A percentile compares a stretch with the other conserved stretches of the same genome.
Evolutionary conservation across 2,888 invertebrate species (phyloP).

Genomic region (Meiosimyza decipiens): DNA sequence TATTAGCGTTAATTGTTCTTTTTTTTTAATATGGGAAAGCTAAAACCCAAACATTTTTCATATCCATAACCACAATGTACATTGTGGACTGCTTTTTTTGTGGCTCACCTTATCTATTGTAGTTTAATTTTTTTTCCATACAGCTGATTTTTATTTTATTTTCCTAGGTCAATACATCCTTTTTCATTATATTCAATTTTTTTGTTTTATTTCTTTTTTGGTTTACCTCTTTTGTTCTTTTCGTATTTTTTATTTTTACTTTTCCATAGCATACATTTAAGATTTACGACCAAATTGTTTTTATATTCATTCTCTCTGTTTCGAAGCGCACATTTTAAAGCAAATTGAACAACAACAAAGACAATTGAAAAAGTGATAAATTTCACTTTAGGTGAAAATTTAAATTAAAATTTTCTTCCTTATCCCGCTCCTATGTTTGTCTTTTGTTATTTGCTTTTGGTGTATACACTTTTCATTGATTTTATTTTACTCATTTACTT

Average conservation of each 20-base stretch:
- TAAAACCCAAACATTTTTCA: too few species aligned
- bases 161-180: neutral
- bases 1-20: too few species aligned
- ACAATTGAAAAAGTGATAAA: conserved; percentile 28
- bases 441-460: too few species aligned
- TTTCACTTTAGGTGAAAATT: conserved; percentile 34
- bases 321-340: neutral
- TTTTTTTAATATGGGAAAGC: too few species aligned
- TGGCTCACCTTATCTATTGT: neutral
- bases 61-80: too few species aligned
- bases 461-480: too few species aligned
- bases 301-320: conserved; percentile 7
- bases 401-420: conserved; percentile 16
- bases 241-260: neutral
- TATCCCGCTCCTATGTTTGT: neutral
- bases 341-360: neutral
- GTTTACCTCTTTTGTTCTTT: neutral
- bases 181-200: neutral
- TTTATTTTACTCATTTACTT: neutral
- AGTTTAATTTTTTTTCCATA: neutral
- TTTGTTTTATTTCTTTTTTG: neutral
- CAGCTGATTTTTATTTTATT: neutral
- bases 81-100: too few species aligned
- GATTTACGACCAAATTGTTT: conserved; percentile 10
- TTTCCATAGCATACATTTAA: conserved; percentile 1